These are phyloP conservation scores for Saxidomus purpurata DNA, from an alignment of 1,140 invertebrate species.

Conservation along the genomic window DNA sequence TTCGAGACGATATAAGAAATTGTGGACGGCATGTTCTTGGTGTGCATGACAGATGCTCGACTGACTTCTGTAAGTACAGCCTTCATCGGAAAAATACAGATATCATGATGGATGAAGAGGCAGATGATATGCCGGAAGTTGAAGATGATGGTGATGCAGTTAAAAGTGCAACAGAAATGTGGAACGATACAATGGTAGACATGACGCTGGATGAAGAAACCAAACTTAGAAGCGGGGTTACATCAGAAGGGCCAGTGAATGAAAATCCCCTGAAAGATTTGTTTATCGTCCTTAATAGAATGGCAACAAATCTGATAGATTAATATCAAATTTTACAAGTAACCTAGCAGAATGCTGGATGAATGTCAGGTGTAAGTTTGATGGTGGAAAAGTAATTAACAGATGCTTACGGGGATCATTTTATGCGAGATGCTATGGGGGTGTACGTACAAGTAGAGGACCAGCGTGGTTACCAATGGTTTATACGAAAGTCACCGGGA, in stretches of 20 bases:
- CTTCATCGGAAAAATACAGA: neutral
- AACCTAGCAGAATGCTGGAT: slow-evolving; percentile 21
- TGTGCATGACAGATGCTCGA: slow-evolving; percentile 16
- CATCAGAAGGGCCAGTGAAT: neutral
- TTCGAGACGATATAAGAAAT: slow-evolving; percentile 39
- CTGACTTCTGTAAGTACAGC: slow-evolving; percentile 20
- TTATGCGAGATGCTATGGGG: slow-evolving; percentile 29
- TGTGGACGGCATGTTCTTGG: slow-evolving; percentile 34
- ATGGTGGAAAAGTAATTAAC: slow-evolving; percentile 37
- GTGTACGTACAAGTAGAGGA: neutral
- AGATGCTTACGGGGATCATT: slow-evolving; percentile 8
- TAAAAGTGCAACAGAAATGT: neutral
- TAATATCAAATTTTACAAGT: slow-evolving; percentile 19
- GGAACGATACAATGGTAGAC: neutral
- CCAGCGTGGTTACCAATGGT: slow-evolving; percentile 8
- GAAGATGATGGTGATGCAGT: slow-evolving; percentile 41
- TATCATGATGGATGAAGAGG: neutral
- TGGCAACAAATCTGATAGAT: neutral
- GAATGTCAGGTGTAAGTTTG: slow-evolving; percentile 20
- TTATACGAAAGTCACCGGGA: neutral
- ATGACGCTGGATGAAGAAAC: neutral
- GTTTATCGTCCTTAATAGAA: neutral
- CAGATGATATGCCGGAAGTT: neutral
- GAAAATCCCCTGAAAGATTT: slow-evolving; percentile 12
- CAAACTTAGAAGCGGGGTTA: neutral